These are phyloP conservation scores for Caenorhabditis inopinata DNA, from an alignment of 1,140 invertebrate genomes.

Conservation along the genomic window DNA sequence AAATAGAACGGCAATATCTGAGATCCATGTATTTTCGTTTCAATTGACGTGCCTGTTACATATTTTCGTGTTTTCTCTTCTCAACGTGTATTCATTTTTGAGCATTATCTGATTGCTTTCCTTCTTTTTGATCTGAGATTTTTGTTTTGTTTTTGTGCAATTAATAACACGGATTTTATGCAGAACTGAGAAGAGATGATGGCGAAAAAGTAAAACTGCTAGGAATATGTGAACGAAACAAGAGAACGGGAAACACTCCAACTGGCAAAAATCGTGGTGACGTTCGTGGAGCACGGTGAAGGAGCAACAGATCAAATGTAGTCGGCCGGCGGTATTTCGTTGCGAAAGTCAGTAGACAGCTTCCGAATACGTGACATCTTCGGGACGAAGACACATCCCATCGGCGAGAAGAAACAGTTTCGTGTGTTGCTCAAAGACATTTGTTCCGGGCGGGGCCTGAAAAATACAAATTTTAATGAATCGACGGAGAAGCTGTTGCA, in stretches of 20 bases:
- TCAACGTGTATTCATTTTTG: neutral
- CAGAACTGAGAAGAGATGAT: neutral
- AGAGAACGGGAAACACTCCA: constrained; percentile 4
- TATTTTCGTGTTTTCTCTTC: neutral
- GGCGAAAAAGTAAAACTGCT: neutral
- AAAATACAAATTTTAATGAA: neutral
- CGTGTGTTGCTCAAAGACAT: constrained; percentile 23
- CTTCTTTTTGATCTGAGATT: neutral
- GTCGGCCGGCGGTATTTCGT: constrained; percentile 15
- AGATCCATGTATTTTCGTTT: too few relatives aligned
- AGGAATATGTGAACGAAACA: neutral
- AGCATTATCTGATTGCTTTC: constrained; percentile 26
- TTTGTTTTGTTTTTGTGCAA: neutral
- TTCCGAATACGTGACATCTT: constrained; percentile 22
- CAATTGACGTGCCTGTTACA: neutral
- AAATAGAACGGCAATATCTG: neutral
- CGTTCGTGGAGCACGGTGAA: constrained; percentile 3
- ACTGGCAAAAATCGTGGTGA: neutral
- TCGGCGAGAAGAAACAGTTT: constrained; percentile 38
- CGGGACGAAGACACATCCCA: constrained; percentile 39
- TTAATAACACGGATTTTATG: constrained; percentile 14
- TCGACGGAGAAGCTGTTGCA: neutral
- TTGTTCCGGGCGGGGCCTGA: constrained; percentile 19
- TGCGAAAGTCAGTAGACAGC: constrained; percentile 7
- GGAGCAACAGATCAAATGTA: constrained; percentile 3